A percentile compares a stretch with the other conserved stretches of the same genome.
phyloP scores from a whole-genome alignment of 2,797 vertebrate species.

The Hydrophis major region DNA sequence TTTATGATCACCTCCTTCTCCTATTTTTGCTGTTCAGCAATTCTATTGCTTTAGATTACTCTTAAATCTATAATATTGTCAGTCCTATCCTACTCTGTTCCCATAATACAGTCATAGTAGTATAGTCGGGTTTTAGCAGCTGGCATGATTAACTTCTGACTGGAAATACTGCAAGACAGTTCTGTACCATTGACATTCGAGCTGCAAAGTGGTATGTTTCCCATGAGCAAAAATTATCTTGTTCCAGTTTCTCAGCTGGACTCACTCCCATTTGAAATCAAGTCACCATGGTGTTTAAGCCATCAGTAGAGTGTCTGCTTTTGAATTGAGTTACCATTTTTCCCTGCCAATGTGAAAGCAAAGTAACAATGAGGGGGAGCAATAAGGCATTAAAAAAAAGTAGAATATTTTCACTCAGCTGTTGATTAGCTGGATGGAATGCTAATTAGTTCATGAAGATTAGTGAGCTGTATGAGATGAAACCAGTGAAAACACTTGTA shows the following conservation, averaged over 20 bases:
- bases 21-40: not conserved
- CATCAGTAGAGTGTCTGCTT: not conserved
- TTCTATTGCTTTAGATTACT: not conserved
- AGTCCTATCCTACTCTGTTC: not conserved
- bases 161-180: not conserved
- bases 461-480: not conserved
- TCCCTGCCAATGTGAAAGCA: not conserved
- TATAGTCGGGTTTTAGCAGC: not conserved
- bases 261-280: not conserved
- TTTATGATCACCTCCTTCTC: not conserved
- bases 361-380: not conserved
- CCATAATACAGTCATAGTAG: not conserved
- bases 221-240: not conserved
- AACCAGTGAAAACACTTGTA: not conserved
- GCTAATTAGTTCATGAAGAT: not conserved
- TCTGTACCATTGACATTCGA: not conserved
- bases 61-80: not conserved
- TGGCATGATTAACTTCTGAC: not conserved
- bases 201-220: not conserved
- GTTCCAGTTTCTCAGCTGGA: not conserved
- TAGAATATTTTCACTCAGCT: not conserved
- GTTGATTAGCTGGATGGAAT: not conserved
- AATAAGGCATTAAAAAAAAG: not conserved
- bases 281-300: not conserved
- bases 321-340: not conserved